Evolutionary conservation across 2,113 vertebrate species (phyloP), one percentile per base, ranked within the genome.

Genomic region (Gambusia affinis): DNA sequence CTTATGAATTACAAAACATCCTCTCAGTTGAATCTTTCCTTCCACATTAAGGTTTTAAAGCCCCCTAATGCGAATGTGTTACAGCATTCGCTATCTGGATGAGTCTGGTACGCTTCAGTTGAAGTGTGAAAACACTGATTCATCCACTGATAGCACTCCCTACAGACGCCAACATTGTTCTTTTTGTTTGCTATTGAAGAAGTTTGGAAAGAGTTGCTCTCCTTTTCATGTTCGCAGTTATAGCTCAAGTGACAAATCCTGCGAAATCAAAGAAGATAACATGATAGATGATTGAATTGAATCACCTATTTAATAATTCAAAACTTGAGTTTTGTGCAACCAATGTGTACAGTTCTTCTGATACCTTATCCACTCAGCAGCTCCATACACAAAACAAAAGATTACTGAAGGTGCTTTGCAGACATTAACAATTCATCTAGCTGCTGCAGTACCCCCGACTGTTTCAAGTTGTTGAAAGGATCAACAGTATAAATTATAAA

Each of bases 381-480:
- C 62, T 15, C 29, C 29, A 47, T 31, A 65, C 79, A 77, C 67
- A 72, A 76, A 89, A 64, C 63, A 77, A 83, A 54, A 60, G 44
- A 86, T 80, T 70, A 37, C 42, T 65, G 67, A 4, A 0, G 28
- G 22, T 63, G 42, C 33, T 76, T 78, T 47, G 28, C 0, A 5
- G 64, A 65, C 80, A 85, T 82, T 72, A 73, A 85, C 57, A 78
- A 30, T 87, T 84, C 71, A 76, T 78, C 64, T 4, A 29, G 42
- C 70, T 30, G 39, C 70, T 68, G 33, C 17, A 31, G 47, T 54
- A 4, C 60, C 33, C 30, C 75, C 78, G 7, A 0, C 70, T 62
- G 74, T 28, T 78, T 11, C 51, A 66, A 12, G 70, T 85, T 74
- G 71, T 30, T 8, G 14, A 68, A 75, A 77, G 74, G 70, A 74